These are phyloP conservation scores for Heptranchias perlo DNA, from an alignment of 2,113 vertebrate species.

Conservation along the genomic window DNA sequence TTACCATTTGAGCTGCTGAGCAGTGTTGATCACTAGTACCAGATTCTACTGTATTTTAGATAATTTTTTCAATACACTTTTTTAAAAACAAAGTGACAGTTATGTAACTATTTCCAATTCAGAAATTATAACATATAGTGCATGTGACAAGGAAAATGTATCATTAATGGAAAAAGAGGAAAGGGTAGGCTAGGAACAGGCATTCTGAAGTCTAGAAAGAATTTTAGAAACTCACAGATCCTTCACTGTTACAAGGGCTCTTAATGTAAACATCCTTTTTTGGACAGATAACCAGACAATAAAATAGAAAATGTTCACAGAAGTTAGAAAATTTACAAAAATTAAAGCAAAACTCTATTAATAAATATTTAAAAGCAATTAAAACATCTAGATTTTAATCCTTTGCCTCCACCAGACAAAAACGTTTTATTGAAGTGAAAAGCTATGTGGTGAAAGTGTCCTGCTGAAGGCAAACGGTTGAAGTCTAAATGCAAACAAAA, in stretches of 20 bases:
- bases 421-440: not conserved
- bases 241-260: slow-evolving; percentile 72
- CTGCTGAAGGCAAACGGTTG: not conserved
- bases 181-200: not conserved
- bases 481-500: slow-evolving; percentile 21
- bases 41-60: not conserved
- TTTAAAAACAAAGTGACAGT: not conserved
- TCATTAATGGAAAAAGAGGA: not conserved
- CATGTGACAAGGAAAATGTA: slow-evolving; percentile 38
- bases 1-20: not conserved
- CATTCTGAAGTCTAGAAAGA: slow-evolving; percentile 42
- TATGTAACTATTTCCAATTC: not conserved
- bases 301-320: slow-evolving; percentile 43
- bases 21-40: not conserved
- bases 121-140: slow-evolving; percentile 2
- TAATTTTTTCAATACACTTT: not conserved
- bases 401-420: not conserved
- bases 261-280: slow-evolving; percentile 83
- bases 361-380: not conserved
- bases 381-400: not conserved
- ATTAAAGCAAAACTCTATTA: slow-evolving; percentile 53
- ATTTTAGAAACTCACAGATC: slow-evolving; percentile 80
- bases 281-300: slow-evolving; percentile 59
- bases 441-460: not conserved
- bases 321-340: slow-evolving; percentile 48